A percentile compares a stretch with the other conserved stretches of the same genome.
phyloP scores from a whole-genome alignment of 2,113 vertebrate genomes.

The Guaruba guarouba region DNA sequence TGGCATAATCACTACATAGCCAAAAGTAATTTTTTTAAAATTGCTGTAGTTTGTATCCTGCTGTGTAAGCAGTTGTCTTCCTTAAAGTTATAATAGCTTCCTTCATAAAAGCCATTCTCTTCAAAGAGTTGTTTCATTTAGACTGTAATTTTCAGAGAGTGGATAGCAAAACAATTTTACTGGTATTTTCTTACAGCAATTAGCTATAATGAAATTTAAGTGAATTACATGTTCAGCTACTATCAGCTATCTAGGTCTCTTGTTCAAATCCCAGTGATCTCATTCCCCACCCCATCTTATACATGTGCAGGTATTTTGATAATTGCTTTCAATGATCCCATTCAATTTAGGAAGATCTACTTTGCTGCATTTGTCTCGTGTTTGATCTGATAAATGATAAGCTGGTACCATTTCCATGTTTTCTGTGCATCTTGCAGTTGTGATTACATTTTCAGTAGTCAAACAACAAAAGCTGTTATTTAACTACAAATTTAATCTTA shows the following conservation, averaged over 20 bases:
- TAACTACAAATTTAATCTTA: not conserved
- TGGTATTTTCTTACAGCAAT: not conserved
- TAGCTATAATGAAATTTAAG: conserved; percentile 11
- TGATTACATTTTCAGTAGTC: not conserved
- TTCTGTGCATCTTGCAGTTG: not conserved
- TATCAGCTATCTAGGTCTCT: not conserved
- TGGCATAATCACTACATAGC: not conserved
- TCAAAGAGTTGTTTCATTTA: not conserved
- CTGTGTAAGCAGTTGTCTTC: not conserved
- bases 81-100: not conserved
- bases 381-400: not conserved
- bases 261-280: not conserved
- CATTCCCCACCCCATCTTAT: not conserved
- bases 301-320: not conserved
- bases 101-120: not conserved
- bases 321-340: not conserved
- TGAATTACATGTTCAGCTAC: not conserved
- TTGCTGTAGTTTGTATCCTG: not conserved
- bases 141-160: not conserved
- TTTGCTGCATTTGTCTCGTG: not conserved
- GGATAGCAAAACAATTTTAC: not conserved
- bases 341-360: not conserved
- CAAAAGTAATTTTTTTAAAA: not conserved
- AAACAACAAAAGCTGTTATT: not conserved
- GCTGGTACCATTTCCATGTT: not conserved